Percentiles rank a stretch among this genome's conserved stretches.
Evolutionary conservation across 2,888 invertebrate species (phyloP).

Genomic region (Subacronicta megacephala): DNA sequence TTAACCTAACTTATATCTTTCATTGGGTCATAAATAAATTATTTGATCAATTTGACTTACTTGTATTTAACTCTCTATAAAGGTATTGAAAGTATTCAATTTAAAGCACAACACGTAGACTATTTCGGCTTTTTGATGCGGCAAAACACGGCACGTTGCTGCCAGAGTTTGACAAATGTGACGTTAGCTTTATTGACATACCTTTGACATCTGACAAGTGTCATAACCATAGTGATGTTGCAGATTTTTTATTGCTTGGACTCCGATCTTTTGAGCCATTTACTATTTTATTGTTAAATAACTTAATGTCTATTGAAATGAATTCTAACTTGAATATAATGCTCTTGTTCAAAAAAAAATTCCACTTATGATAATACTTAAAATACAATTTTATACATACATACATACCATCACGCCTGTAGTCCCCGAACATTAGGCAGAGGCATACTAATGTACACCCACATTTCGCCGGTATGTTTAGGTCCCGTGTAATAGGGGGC

Average conservation of each 20-base stretch:
- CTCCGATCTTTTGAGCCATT: slow-evolving; percentile 26
- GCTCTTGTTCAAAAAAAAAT: too few species aligned
- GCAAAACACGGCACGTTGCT: slow-evolving; percentile 27
- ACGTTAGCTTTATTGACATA: slow-evolving; percentile 19
- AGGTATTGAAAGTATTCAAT: slow-evolving; percentile 12
- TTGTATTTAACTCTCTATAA: slow-evolving; percentile 21
- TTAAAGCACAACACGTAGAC: slow-evolving; percentile 37
- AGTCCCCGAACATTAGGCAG: too few species aligned
- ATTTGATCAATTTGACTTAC: not conserved
- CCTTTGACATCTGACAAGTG: slow-evolving; percentile 13
- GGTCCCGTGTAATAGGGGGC: too few species aligned
- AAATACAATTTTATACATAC: too few species aligned
- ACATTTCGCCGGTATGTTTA: too few species aligned
- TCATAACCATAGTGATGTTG: not conserved
- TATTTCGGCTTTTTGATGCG: slow-evolving; percentile 30
- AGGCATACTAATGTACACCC: too few species aligned
- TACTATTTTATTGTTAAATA: not conserved
- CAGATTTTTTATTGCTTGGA: not conserved
- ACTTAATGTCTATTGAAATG: too few species aligned
- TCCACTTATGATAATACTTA: too few species aligned
- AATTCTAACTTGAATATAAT: too few species aligned
- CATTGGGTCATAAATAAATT: not conserved
- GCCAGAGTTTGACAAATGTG: slow-evolving; percentile 6
- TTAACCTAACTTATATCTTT: slow-evolving; percentile 29
- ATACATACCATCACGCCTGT: too few species aligned